A percentile compares a stretch with the other conserved stretches of the same genome.
Conservation (phyloP, 2,113 vertebrate genomes). For the Eulemur macaco region DNA sequence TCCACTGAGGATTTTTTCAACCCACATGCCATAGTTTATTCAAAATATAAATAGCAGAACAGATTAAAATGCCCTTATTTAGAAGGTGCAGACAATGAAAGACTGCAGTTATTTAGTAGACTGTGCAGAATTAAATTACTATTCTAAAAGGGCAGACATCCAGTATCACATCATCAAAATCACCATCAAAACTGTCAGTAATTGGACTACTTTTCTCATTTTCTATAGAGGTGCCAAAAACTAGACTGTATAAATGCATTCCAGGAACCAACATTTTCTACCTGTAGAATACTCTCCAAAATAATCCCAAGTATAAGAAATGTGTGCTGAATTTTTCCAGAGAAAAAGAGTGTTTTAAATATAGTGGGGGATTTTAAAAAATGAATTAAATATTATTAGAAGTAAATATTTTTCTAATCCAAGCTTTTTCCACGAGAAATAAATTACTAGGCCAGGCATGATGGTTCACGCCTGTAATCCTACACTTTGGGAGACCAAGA, state of each 20-base stretch:
- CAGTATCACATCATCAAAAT: not conserved
- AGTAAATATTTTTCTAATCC: not conserved
- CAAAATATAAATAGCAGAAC: constrained; percentile 7
- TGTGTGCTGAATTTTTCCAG: not conserved
- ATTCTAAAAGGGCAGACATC: not conserved
- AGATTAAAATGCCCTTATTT: constrained; percentile 27
- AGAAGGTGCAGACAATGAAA: not conserved
- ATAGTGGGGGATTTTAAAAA: not conserved
- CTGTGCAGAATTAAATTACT: not conserved
- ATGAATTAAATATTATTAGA: not conserved
- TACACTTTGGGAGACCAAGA: too few species aligned
- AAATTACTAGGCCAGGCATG: not conserved
- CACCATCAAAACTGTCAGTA: constrained; percentile 38
- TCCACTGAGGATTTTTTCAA: not conserved
- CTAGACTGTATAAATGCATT: not conserved
- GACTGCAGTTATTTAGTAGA: not conserved
- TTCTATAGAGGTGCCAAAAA: not conserved
- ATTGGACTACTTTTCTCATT: constrained; percentile 23
- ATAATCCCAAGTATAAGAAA: not conserved
- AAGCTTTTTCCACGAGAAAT: not conserved
- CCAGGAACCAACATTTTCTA: not conserved
- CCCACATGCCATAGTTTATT: not conserved
- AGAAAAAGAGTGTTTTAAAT: not conserved
- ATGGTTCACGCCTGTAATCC: too few species aligned
- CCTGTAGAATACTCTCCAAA: not conserved